A percentile compares a stretch with the other conserved stretches of the same genome.
Conservation (phyloP, 2,888 invertebrate species). For the Iphiclides podalirius region DNA sequence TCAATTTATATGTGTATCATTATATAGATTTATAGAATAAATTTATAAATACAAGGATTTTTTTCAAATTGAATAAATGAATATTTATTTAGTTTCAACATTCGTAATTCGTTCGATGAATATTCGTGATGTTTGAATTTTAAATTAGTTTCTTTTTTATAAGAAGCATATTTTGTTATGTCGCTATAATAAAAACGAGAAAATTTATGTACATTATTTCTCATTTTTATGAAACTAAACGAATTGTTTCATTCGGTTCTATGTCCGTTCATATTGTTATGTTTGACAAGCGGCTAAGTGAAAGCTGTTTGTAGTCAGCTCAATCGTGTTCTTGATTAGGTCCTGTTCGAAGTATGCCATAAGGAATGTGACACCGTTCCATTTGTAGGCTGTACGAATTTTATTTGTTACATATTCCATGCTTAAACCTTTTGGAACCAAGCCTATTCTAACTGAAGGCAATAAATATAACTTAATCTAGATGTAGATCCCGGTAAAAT, state of each 20-base stretch:
- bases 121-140: too few relatives aligned
- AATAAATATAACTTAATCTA: constrained; percentile 7
- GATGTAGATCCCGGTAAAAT: constrained; percentile 5
- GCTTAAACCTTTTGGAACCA: neutral
- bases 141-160: too few relatives aligned
- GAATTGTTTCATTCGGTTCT: constrained; percentile 4
- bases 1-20: too few relatives aligned
- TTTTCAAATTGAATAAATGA: too few relatives aligned
- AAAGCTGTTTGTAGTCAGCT: constrained; percentile 21
- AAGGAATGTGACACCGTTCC: constrained; percentile 21
- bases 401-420: constrained; percentile 5
- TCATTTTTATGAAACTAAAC: constrained; percentile 14
- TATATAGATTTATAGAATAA: too few relatives aligned
- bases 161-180: too few relatives aligned
- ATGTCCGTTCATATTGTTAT: constrained; percentile 13
- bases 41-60: too few relatives aligned
- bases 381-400: constrained; percentile 1
- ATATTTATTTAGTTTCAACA: too few relatives aligned
- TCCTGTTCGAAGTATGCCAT: constrained; percentile 11
- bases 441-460: neutral
- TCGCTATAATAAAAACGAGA: too few relatives aligned
- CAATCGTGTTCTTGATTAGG: constrained; percentile 15
- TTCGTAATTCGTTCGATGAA: too few relatives aligned
- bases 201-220: too few relatives aligned
- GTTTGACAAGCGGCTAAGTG: constrained; percentile 17